Evolutionary conservation across 2,888 invertebrate species (phyloP).

Genomic region (Eretmocerus hayati): DNA sequence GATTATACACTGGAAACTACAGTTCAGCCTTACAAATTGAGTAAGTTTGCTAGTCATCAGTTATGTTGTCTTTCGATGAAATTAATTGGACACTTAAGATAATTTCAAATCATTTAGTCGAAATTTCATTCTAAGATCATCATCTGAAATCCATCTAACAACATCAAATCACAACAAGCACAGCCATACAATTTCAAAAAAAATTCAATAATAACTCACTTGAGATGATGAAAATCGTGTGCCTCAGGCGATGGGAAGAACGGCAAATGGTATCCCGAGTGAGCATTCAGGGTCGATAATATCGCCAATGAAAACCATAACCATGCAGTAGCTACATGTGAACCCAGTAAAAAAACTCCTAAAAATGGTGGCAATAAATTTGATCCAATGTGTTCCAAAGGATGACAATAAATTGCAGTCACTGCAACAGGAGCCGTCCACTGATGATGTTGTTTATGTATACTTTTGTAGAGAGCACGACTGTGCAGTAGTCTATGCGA

Average conservation of each 20-base stretch:
- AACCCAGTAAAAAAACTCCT: conserved; percentile 67
- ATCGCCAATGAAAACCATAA: conserved; percentile 76
- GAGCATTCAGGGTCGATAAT: conserved; percentile 70
- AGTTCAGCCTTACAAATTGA: too few relatives aligned
- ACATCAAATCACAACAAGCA: too few relatives aligned
- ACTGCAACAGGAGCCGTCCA: conserved; percentile 85
- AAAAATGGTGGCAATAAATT: conserved; percentile 70
- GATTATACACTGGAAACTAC: too few relatives aligned
- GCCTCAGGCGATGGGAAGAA: conserved; percentile 80
- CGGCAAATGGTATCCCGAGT: conserved; percentile 80
- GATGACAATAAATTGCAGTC: conserved; percentile 74
- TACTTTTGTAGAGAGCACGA: conserved; percentile 66
- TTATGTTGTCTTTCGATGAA: too few relatives aligned
- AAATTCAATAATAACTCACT: conserved; percentile 49
- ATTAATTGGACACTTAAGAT: too few relatives aligned
- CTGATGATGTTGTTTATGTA: conserved; percentile 82
- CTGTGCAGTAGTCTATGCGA: conserved; percentile 74
- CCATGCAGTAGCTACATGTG: conserved; percentile 71
- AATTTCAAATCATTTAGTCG: too few relatives aligned
- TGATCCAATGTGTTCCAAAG: conserved; percentile 66
- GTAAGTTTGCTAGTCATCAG: too few relatives aligned
- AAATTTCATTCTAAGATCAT: too few relatives aligned
- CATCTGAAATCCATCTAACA: too few relatives aligned
- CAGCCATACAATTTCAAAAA: neutral
- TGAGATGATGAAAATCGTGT: conserved; percentile 82